Conservation (phyloP, 2,113 vertebrate genomes). For the Ramphastos sulfuratus region DNA sequence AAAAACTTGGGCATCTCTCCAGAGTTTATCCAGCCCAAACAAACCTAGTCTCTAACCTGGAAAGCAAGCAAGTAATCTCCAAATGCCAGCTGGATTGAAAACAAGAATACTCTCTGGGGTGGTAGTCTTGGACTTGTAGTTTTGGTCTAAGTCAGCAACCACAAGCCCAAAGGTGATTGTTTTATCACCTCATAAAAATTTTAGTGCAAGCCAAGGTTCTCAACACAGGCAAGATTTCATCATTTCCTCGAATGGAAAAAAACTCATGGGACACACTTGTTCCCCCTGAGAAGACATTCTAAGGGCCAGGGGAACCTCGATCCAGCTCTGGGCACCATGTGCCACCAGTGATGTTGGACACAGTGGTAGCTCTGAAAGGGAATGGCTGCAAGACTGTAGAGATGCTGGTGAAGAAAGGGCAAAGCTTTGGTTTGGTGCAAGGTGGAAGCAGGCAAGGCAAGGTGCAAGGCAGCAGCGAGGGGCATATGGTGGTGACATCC, state of each 20-base stretch:
- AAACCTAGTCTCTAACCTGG: background rate
- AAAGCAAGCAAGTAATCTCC: background rate
- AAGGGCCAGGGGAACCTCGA: background rate
- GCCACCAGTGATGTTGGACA: background rate
- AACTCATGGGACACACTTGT: background rate
- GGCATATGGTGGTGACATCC: no score
- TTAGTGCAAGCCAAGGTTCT: background rate
- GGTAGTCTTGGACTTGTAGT: background rate
- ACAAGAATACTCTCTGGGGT: background rate
- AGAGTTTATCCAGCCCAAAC: constrained; percentile 3
- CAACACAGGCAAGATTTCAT: background rate
- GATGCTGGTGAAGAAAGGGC: background rate
- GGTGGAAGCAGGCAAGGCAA: background rate
- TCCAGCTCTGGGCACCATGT: fast-evolving
- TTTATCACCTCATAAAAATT: constrained; percentile 33
- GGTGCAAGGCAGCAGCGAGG: background rate
- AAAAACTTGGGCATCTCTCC: background rate
- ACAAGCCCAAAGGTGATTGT: background rate
- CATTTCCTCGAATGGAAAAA: background rate
- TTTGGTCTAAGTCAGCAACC: constrained; percentile 8
- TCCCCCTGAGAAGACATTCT: fast-evolving
- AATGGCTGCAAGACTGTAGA: background rate
- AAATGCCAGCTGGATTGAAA: constrained; percentile 12
- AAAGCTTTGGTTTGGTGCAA: background rate
- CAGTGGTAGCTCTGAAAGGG: fast-evolving